Evolutionary conservation across 2,888 invertebrate species (phyloP).

Genomic region (Rhopalosiphum nymphaeae): DNA sequence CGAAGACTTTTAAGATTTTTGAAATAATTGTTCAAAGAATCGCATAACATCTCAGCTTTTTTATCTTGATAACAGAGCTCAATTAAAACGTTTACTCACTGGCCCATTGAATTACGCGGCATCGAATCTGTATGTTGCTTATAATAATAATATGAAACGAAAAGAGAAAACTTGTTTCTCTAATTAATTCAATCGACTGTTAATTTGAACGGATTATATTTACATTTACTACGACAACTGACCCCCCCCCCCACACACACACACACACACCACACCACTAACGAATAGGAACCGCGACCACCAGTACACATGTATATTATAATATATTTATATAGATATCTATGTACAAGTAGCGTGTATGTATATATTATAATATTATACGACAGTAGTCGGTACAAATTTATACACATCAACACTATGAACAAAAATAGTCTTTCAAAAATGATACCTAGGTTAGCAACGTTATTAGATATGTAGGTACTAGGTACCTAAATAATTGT

Average conservation of each 20-base stretch:
- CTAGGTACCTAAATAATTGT: not conserved
- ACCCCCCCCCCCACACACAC: not conserved
- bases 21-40: not conserved
- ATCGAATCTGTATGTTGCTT: not conserved
- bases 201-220: constrained; percentile 55
- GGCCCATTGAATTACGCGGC: not conserved
- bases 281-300: not conserved
- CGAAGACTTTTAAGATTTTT: not conserved
- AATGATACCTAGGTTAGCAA: not conserved
- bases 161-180: constrained; percentile 51
- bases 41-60: not conserved
- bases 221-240: not conserved
- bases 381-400: not conserved
- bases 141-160: not conserved
- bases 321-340: not conserved
- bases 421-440: not conserved
- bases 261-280: not conserved
- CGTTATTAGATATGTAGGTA: not conserved
- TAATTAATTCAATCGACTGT: constrained; percentile 41
- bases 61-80: not conserved
- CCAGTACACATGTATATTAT: not conserved
- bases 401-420: not conserved
- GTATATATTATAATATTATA: constrained; percentile 23
- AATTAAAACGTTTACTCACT: not conserved
- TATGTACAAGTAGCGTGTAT: not conserved